These are phyloP conservation scores for Neria commutata DNA, from an alignment of 2,888 invertebrate species.

Conservation along the genomic window DNA sequence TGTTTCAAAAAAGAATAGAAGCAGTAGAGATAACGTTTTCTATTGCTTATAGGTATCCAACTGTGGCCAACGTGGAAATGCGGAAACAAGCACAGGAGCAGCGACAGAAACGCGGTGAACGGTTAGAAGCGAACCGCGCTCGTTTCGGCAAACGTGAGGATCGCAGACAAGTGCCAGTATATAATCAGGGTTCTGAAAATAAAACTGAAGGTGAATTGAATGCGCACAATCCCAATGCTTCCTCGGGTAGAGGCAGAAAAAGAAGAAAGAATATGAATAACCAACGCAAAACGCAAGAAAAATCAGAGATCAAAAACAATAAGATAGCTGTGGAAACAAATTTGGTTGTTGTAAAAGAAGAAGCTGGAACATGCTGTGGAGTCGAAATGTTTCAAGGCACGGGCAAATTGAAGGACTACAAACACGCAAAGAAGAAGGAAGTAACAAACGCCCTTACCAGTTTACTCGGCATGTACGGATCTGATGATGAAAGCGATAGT, in stretches of 20 bases:
- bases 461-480: constrained; percentile 57
- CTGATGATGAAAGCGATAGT: constrained; percentile 42
- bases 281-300: neutral
- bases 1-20: neutral
- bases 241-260: neutral
- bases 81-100: constrained; percentile 70
- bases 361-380: neutral
- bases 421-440: constrained; percentile 34
- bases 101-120: constrained; percentile 76
- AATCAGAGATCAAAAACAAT: neutral
- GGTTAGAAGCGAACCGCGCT: constrained; percentile 64
- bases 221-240: too few species aligned
- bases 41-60: constrained; percentile 68
- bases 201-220: constrained; percentile 18
- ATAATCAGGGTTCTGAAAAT: constrained; percentile 12
- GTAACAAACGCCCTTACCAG: constrained; percentile 41
- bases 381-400: constrained; percentile 48
- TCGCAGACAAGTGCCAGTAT: constrained; percentile 44
- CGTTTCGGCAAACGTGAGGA: constrained; percentile 62
- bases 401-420: constrained; percentile 39
- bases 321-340: neutral
- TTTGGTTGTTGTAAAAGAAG: neutral
- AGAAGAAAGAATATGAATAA: constrained; percentile 4
- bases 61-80: constrained; percentile 71
- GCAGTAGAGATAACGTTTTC: neutral